Base-by-base conservation (phyloP, 2,888 invertebrate genomes). In the Agriopis aurantiaria region DNA sequence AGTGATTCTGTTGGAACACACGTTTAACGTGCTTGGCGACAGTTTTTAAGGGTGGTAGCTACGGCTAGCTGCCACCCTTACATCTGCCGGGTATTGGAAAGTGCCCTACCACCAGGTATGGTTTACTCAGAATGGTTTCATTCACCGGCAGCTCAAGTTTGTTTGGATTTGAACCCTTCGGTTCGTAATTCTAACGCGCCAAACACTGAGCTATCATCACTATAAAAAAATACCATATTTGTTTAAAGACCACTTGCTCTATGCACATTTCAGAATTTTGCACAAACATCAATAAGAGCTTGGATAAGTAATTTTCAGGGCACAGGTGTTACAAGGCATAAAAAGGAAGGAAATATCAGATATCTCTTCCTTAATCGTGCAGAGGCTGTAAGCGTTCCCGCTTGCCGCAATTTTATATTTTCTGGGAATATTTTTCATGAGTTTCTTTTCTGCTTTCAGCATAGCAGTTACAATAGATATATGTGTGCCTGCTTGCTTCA, bases 331-430 rank as follows among this genome's bases (percentile, higher is more conserved):
- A 55, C 23, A 58, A 45, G 73, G 63, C 73, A 73, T 72, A 74
- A 77, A 74, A 80, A 83, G 65, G 86, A 86, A 88, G 85, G 86
- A 86, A 84, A 83, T 84, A 86, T 88, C 83, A 84, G 81, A 82
- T 85, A 87, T 86, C 83, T 84, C 81, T 83, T 83, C 86, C 86
- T 84, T 84, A 87, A 86, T 87, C 83, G 53, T 62, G 55, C 52
- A 62, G n/a, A 80, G 80, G 82, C 81, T 78, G 82, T 83, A 84
- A 84, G 78, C 78, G 78, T 75, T 80, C 78, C 71, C 75, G 73
- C 78, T 83, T 80, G 75, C 78, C 78, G 78, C 82, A 49, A 41
- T 83, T 59, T 69, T 69, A 60, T 60, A 65, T 65, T 85, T 87
- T 86, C 82, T 83, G 81, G 78, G 68, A 80, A 79, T 76, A 80